A percentile compares a stretch with the other conserved stretches of the same genome.
phyloP scores from a whole-genome alignment of 2,113 vertebrate genomes.

The Panthera leo region DNA sequence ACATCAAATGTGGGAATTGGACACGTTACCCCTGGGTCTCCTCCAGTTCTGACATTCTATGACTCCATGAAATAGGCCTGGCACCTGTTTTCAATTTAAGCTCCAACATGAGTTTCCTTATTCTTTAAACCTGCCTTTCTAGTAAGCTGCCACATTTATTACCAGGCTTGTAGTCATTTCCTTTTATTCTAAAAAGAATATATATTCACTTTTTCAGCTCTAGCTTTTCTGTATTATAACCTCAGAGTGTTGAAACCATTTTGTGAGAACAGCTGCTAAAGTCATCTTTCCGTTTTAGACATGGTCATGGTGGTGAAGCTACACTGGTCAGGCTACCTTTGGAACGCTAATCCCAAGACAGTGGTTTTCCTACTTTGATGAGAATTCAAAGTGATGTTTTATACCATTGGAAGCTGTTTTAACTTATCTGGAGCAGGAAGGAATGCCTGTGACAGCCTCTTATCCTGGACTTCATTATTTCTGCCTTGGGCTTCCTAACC shows the following conservation, averaged over 20 bases:
- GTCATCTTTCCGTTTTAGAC: slow-evolving; percentile 9
- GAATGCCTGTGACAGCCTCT: slow-evolving; percentile 22
- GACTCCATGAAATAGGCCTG: background rate
- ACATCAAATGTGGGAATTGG: slow-evolving; percentile 33
- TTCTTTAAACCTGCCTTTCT: slow-evolving; percentile 69
- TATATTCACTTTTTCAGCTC: slow-evolving; percentile 49
- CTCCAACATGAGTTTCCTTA: slow-evolving; percentile 60
- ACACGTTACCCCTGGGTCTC: background rate
- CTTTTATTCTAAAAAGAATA: slow-evolving; percentile 73
- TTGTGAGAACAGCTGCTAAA: slow-evolving; percentile 61
- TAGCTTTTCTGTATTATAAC: slow-evolving; percentile 14
- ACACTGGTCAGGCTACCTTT: background rate
- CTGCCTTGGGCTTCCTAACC: background rate
- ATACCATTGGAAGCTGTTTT: slow-evolving; percentile 52
- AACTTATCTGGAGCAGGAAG: slow-evolving; percentile 38
- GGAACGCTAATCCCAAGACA: slow-evolving; percentile 8
- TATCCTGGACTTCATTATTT: slow-evolving; percentile 54
- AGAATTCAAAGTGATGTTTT: slow-evolving; percentile 59
- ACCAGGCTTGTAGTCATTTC: slow-evolving; percentile 75
- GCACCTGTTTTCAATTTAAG: slow-evolving; percentile 75
- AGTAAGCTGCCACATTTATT: slow-evolving; percentile 74
- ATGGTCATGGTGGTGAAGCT: background rate
- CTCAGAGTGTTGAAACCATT: background rate
- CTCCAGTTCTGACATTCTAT: slow-evolving; percentile 21
- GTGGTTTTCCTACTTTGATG: slow-evolving; percentile 27